Evolutionary conservation across 2,113 vertebrate genomes (phyloP).

Genomic region (Halichoerus grypus): DNA sequence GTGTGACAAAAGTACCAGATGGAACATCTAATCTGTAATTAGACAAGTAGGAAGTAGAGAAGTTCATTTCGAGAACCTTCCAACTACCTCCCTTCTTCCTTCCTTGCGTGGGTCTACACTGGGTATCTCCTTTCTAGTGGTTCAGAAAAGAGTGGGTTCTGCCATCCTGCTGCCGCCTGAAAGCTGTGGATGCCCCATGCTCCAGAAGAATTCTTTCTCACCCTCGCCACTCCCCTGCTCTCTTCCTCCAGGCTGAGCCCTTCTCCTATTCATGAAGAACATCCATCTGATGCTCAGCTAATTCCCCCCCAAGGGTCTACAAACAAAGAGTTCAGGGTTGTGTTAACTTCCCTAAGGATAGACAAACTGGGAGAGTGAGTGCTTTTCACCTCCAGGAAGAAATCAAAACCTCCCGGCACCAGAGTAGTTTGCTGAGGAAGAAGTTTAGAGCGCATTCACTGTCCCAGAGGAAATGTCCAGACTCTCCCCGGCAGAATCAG

Average conservation of each 20-base stretch:
- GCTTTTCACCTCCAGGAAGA: neutral
- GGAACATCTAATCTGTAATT: neutral
- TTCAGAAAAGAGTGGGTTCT: neutral
- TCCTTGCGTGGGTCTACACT: neutral
- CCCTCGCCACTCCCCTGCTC: neutral
- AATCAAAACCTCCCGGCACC: neutral
- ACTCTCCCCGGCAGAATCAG: neutral
- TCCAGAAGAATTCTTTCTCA: neutral
- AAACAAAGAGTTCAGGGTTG: neutral
- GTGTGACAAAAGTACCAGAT: neutral
- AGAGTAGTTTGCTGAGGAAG: neutral
- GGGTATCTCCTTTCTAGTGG: neutral
- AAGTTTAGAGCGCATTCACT: neutral
- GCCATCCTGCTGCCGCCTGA: neutral
- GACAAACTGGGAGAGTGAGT: too few relatives aligned
- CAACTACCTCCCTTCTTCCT: neutral
- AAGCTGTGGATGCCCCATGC: neutral
- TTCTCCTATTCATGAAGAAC: neutral
- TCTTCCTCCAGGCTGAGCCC: neutral
- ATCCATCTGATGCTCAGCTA: neutral
- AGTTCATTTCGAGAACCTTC: constrained; percentile 3
- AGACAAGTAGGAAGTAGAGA: neutral
- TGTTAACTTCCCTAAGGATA: neutral
- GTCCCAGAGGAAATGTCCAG: neutral
- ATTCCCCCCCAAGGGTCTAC: neutral